Base-by-base conservation (phyloP, 2,888 invertebrate genomes). In the Keiferia lycopersicella region DNA sequence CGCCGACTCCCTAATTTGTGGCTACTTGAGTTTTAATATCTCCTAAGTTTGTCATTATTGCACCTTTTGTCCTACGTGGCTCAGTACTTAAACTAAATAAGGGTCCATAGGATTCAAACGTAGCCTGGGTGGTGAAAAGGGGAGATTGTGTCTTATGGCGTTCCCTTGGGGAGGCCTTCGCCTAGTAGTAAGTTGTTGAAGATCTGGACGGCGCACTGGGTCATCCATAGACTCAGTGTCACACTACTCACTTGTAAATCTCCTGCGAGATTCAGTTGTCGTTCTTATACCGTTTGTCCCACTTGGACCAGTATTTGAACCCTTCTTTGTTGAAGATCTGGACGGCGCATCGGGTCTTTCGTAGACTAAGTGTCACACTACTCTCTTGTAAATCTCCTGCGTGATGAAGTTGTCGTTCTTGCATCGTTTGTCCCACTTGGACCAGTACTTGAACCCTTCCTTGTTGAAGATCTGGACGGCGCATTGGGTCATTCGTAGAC, bases 81-180 rank as follows among this genome's bases (percentile, higher is more conserved):
- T 92, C 92, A 92, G 67, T 84, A 89, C 66, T 91, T 81, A 73
- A 92, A 91, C 0, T n/a, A n/a, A n/a, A n/a, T n/a, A n/a, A n/a
- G n/a, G n/a, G n/a, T n/a, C n/a, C n/a, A n/a, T n/a, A n/a, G n/a
- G n/a, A n/a, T n/a, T n/a, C n/a, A n/a, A n/a, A n/a, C n/a, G n/a
- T n/a, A n/a, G n/a, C n/a, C n/a, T n/a, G n/a, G n/a, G n/a, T n/a
- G n/a, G n/a, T n/a, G n/a, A n/a, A n/a, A n/a, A n/a, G n/a, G n/a
- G n/a, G n/a, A n/a, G n/a, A n/a, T n/a, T n/a, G n/a, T n/a, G n/a
- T n/a, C n/a, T n/a, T n/a, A n/a, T n/a, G n/a, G n/a, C n/a, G n/a
- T n/a, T n/a, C n/a, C n/a, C n/a, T n/a, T n/a, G n/a, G n/a, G n/a
- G n/a, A n/a, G n/a, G n/a, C 91, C 92, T 68, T 91, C 83, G n/a